Percentiles rank a stretch among this genome's conserved stretches.
Conservation (phyloP, 1,140 invertebrate species). For the Globodera ellingtonae region DNA sequence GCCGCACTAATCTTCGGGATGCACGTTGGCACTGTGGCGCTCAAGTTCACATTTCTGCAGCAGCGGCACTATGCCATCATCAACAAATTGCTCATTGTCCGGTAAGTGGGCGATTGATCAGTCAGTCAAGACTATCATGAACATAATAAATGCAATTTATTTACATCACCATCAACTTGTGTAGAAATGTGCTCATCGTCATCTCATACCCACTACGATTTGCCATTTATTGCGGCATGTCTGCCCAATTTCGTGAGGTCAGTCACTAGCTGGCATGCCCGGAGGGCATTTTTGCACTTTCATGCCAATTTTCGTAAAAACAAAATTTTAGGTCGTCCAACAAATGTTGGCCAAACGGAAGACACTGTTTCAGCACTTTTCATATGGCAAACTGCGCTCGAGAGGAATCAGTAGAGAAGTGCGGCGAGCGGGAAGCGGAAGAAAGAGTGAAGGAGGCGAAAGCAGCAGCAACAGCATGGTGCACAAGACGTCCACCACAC, state of each 20-base stretch:
- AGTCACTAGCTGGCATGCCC: neutral
- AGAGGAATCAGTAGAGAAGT: neutral
- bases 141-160: neutral
- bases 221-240: slow-evolving; percentile 64
- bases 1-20: slow-evolving; percentile 60
- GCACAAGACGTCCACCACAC: neutral
- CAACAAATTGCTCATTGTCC: slow-evolving; percentile 60
- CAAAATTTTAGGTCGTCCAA: slow-evolving; percentile 31
- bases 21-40: slow-evolving; percentile 56
- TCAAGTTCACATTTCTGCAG: slow-evolving; percentile 53
- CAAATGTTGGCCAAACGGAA: slow-evolving; percentile 33
- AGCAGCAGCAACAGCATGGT: neutral
- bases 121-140: neutral
- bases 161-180: neutral
- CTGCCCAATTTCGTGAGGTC: slow-evolving; percentile 60
- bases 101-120: slow-evolving; percentile 49
- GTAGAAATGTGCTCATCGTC: slow-evolving; percentile 61
- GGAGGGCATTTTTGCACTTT: neutral
- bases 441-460: neutral
- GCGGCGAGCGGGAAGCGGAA: neutral
- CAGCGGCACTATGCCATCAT: slow-evolving; percentile 52
- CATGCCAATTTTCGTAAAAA: slow-evolving; percentile 15
- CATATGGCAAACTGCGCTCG: slow-evolving; percentile 9
- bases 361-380: slow-evolving; percentile 13
- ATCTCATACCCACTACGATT: slow-evolving; percentile 61